phyloP scores from a whole-genome alignment of 2,888 invertebrate species.

The Netelia virgata region DNA sequence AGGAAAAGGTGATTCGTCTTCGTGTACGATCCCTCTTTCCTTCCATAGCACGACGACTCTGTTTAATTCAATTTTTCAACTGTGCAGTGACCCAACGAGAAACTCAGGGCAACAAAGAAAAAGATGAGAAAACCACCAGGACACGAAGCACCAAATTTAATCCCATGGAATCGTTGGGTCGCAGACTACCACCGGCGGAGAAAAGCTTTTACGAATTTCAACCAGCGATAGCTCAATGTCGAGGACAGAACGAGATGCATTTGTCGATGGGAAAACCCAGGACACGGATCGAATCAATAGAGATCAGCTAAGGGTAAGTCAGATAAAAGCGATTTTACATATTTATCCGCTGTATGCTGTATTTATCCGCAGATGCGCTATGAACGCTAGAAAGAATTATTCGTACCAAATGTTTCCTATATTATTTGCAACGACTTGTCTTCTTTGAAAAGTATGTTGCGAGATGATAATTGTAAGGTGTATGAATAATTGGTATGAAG shows the following conservation, averaged over 20 bases:
- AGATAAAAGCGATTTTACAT: background rate
- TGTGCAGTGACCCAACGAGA: slow-evolving; percentile 68
- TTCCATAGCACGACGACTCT: slow-evolving; percentile 50
- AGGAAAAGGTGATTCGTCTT: slow-evolving; percentile 70
- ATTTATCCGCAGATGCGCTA: background rate
- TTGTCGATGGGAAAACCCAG: slow-evolving; percentile 70
- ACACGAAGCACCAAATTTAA: slow-evolving; percentile 67
- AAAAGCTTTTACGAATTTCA: slow-evolving; percentile 74
- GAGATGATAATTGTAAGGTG: no score
- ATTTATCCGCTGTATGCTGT: background rate
- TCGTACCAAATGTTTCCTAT: no score
- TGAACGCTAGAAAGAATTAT: no score
- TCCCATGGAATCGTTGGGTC: slow-evolving; percentile 74
- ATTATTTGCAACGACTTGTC: no score
- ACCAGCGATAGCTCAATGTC: slow-evolving; percentile 78
- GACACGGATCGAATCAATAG: background rate
- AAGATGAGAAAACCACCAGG: slow-evolving; percentile 33
- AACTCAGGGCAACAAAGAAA: slow-evolving; percentile 27
- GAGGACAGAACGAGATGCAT: slow-evolving; percentile 72
- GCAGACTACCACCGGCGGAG: slow-evolving; percentile 56
- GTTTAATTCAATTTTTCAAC: slow-evolving; percentile 77
- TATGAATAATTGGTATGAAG: no score
- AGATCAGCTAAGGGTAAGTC: background rate
- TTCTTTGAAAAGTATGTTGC: no score
- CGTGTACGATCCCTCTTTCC: slow-evolving; percentile 40